Conservation (phyloP, 1,140 invertebrate genomes). For the Cydia strobilella region DNA sequence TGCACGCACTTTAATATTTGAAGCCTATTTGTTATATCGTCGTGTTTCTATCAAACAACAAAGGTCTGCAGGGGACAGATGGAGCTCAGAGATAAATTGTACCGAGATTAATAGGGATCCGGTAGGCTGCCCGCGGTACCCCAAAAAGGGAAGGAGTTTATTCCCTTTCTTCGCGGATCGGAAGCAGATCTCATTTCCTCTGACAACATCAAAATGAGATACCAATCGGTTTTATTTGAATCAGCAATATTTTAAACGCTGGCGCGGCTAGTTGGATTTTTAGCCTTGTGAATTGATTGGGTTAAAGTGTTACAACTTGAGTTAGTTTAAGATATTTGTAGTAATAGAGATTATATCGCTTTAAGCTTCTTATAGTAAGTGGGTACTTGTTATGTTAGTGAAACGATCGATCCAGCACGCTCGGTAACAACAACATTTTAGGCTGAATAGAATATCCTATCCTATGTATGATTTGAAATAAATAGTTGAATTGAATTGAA, state of each 20-base stretch:
- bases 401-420: too few relatives aligned
- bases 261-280: constrained; percentile 60
- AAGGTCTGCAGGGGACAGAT: constrained; percentile 30
- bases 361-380: too few relatives aligned
- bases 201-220: constrained; percentile 78
- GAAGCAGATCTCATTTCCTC: constrained; percentile 78
- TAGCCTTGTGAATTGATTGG: constrained; percentile 38
- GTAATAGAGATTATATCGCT: too few relatives aligned
- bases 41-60: background rate
- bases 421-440: too few relatives aligned
- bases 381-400: too few relatives aligned
- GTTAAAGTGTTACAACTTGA: constrained; percentile 2
- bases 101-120: constrained; percentile 47
- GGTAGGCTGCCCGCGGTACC: constrained; percentile 51
- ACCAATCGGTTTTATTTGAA: constrained; percentile 76
- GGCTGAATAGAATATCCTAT: too few relatives aligned
- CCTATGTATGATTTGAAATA: too few relatives aligned
- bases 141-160: constrained; percentile 69
- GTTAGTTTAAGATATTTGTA: background rate
- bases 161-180: constrained; percentile 76
- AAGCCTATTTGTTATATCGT: constrained; percentile 19
- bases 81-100: constrained; percentile 46
- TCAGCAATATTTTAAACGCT: constrained; percentile 75
- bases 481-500: too few relatives aligned
- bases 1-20: background rate